Evolutionary conservation across 2,888 invertebrate genomes (phyloP).

Genomic region (Amaurobius ferox): DNA sequence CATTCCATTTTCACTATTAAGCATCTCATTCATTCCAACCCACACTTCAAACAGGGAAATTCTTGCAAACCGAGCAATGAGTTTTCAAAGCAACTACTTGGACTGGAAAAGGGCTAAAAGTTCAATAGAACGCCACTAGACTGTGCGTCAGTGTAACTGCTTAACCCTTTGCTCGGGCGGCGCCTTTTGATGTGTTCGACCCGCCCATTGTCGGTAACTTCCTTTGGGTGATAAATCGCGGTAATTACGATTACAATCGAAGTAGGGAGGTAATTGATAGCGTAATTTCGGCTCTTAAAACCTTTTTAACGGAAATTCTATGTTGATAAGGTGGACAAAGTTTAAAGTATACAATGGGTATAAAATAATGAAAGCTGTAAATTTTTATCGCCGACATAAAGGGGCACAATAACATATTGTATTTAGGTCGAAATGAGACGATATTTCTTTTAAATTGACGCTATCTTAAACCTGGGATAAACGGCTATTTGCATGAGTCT

Average conservation of each 20-base stretch:
- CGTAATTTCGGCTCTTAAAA: background rate
- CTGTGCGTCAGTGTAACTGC: background rate
- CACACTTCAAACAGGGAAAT: background rate
- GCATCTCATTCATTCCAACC: background rate
- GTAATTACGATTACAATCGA: background rate
- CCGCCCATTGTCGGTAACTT: background rate
- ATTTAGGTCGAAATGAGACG: too few species aligned
- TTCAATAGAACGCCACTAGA: background rate
- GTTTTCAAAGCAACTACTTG: background rate
- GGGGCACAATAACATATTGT: too few species aligned
- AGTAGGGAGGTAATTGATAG: background rate
- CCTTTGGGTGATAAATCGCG: background rate
- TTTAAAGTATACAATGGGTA: too few species aligned
- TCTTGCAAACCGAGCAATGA: background rate
- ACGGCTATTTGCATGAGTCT: too few species aligned
- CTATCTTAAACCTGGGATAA: too few species aligned
- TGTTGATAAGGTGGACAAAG: too few species aligned
- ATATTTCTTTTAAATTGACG: too few species aligned
- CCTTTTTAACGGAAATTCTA: too few species aligned
- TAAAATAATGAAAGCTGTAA: too few species aligned
- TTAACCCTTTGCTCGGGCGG: background rate
- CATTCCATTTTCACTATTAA: background rate
- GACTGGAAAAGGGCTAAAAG: constrained; percentile 1
- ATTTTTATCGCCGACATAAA: too few species aligned
- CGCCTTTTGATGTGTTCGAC: background rate